A percentile compares a stretch with the other conserved stretches of the same genome.
Conservation (phyloP, 2,888 invertebrate genomes). For the Lasioglossum marginatum region DNA sequence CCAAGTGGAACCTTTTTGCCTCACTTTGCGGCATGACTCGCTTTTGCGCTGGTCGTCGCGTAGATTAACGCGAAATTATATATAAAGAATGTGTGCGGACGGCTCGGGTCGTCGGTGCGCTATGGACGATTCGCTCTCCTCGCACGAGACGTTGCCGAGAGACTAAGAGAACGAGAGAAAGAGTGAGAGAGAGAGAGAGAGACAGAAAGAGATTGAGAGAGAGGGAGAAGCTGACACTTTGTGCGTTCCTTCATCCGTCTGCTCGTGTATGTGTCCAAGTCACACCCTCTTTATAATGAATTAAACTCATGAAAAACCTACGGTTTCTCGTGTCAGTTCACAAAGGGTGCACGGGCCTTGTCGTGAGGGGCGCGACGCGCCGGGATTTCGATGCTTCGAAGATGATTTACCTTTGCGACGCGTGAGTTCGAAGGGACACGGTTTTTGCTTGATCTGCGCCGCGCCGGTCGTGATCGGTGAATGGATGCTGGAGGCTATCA, state of each 20-base stretch:
- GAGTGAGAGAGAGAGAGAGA: background rate
- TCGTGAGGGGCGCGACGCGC: constrained; percentile 3
- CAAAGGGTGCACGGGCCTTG: constrained; percentile 50
- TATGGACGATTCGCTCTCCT: constrained; percentile 70
- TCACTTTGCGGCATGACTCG: constrained; percentile 83
- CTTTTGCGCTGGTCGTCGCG: constrained; percentile 84
- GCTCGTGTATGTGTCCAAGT: constrained; percentile 50
- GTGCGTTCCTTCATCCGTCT: constrained; percentile 44
- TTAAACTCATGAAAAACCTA: constrained; percentile 67
- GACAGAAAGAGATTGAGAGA: background rate
- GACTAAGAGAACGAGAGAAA: constrained; percentile 3
- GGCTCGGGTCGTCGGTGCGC: constrained; percentile 71
- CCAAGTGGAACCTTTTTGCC: constrained; percentile 86
- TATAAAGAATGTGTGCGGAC: constrained; percentile 83
- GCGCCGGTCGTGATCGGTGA: background rate
- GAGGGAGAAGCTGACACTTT: constrained; percentile 42
- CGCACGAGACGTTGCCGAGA: constrained; percentile 5
- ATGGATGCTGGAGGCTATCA: background rate
- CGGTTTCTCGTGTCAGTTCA: constrained; percentile 42
- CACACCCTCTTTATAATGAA: constrained; percentile 70
- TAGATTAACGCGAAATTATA: constrained; percentile 86
- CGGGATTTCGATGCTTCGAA: constrained; percentile 41
- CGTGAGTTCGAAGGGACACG: background rate
- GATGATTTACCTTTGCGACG: constrained; percentile 37
- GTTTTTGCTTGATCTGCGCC: constrained; percentile 7